These are phyloP conservation scores for Exephanes ischioxanthus DNA, from an alignment of 2,888 invertebrate species.

Conservation along the genomic window DNA sequence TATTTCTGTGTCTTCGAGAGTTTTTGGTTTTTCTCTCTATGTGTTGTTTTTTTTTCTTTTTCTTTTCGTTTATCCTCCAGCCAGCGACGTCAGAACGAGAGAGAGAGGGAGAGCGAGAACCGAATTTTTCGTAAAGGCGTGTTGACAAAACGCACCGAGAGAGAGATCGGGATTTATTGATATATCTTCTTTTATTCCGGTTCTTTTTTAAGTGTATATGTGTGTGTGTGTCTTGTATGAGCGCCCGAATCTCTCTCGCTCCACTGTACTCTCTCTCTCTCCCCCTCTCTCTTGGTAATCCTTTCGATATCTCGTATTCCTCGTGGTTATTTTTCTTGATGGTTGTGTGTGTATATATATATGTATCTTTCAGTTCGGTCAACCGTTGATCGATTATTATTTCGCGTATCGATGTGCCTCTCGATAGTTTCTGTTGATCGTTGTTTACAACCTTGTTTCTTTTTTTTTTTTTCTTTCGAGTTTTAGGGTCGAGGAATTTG, in stretches of 20 bases:
- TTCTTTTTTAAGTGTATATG: not conserved
- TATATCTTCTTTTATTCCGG: not conserved
- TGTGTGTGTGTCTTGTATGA: not conserved
- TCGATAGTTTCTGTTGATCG: conserved; percentile 48
- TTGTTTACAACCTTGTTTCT: conserved; percentile 40
- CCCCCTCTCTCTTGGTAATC: conserved; percentile 3
- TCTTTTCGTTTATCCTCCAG: not conserved
- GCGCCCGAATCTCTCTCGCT: conserved; percentile 1
- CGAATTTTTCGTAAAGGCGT: conserved; percentile 16
- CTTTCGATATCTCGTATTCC: conserved; percentile 8
- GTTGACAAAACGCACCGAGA: conserved; percentile 23
- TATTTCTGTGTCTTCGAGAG: not conserved
- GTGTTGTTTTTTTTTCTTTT: not conserved
- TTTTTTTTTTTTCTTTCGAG: conserved; percentile 32
- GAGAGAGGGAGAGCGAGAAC: conserved; percentile 26
- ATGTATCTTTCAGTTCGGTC: conserved; percentile 16
- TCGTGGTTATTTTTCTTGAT: conserved; percentile 21
- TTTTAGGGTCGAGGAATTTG: conserved; percentile 38
- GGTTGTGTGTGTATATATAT: conserved; percentile 31
- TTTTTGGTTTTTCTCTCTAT: not conserved
- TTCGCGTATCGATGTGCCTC: conserved; percentile 44
- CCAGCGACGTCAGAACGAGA: conserved; percentile 18
- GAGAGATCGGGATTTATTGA: not conserved
- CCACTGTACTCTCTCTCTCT: conserved; percentile 14
- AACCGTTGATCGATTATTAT: conserved; percentile 50